Evolutionary conservation across 2,888 invertebrate species (phyloP), one percentile per base, ranked within the genome.

Genomic region (Gymnosoma rotundatum): DNA sequence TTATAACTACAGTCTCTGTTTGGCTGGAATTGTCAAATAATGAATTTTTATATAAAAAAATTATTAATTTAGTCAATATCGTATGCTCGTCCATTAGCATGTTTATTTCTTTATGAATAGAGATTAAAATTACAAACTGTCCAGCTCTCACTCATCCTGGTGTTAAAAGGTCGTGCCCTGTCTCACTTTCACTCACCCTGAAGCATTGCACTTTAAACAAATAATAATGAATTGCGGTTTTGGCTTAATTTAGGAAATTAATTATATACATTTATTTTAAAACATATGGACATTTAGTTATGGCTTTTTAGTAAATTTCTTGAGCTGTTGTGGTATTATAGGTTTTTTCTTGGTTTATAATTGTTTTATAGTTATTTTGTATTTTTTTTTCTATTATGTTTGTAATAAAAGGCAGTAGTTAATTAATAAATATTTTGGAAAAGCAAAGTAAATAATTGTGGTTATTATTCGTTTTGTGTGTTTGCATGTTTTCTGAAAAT

Each of bases 191-290:
- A 14, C 42, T 42, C 42, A 42, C 42, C 12, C 12, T 16, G 0
- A 9, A 32, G 6, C 6, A 32, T 32, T 32, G 10, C 5, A 12
- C 48, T 48, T 74, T 61, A 54, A 21, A 60, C 64, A 76, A 56
- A 82, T 56, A 61, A 72, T 76, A 76, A 82, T 76, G 66, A 45
- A 60, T 72, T 82, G 82, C 52, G 82, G 82, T 82, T 54, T 63
- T 63, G 63, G 21, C 70, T 70, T 72, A 14, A 70, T 70, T 70
- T 64, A 21, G 32, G 8, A 60, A 69, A 16, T 7, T 58, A n/a
- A 38, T 48, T 18, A 16, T 56, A 25, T 50, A 0, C 54, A 12
- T 64, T 36, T 56, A 14, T 63, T 25, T 52, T 2, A n/a, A 58
- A 42, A 42, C 12, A 1, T 45, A 9, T 18, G 25, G 25, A 25